Evolutionary conservation across 2,888 invertebrate genomes (phyloP), one percentile per base, ranked within the genome.

Genomic region (Epinotia nisella): DNA sequence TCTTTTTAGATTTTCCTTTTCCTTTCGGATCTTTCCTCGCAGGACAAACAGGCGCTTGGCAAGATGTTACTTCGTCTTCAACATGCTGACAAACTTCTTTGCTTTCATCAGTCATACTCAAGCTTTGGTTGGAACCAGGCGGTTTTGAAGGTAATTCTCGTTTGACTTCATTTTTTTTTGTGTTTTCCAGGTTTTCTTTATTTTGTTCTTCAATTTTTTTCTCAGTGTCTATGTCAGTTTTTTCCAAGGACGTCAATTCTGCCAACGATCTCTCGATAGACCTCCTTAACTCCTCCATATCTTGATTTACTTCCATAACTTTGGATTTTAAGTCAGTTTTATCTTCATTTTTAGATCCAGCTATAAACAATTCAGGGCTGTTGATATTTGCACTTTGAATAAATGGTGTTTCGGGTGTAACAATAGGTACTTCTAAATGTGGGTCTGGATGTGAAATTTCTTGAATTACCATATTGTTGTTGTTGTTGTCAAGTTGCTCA

Each of bases 201-300:
- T n/a, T 53, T 17, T 66, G 35, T 51, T 49, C 70, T 41, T 67
- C 67, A 3, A 62, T n/a, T 69, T 83, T 75, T 68, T 83, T 84
- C 73, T 88, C 87, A 41, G 80, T 59, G 62, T 81, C 80, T n/a
- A 81, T 77, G 76, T 91, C 90, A 67, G 76, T 81, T 77, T 87
- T 88, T 78, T 93, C 91, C 58, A 90, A 83, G 15, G 86, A 81
- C 5, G 89, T 88, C 1, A 93, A 80, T 77, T 90, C 93, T 41
- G 92, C 92, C 74, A 93, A 81, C 21, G 93, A 92, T 74, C 85
- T 87, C 81, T 93, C 93, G 71, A 93, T 91, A 0, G 93, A 92
- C 19, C 87, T 66, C 68, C 90, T 86, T 60, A 93, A 79, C 67
- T 90, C 92, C 77, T 93, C 91, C 91, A 93, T 90, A 68, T 92